phyloP scores from a whole-genome alignment of 2,113 vertebrate species.

The Cyanistes caeruleus region DNA sequence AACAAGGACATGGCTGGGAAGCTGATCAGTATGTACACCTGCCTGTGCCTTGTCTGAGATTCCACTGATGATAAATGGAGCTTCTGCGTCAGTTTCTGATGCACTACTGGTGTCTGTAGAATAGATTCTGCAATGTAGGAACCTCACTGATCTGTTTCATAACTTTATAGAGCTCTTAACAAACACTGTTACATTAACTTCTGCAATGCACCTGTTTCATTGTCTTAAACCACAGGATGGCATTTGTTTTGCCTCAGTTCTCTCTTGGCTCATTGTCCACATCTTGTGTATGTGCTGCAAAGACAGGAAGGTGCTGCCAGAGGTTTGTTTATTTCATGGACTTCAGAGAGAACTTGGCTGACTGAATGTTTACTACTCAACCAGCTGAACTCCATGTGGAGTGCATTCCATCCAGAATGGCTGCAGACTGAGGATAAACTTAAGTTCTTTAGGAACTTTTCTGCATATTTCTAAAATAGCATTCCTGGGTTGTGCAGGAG shows the following conservation, averaged over 20 bases:
- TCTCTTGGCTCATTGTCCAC: background rate
- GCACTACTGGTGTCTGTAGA: accelerated
- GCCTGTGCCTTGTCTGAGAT: background rate
- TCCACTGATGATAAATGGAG: background rate
- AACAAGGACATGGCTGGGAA: slow-evolving; percentile 98
- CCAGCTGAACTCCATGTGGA: background rate
- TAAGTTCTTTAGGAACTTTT: background rate
- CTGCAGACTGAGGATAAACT: background rate
- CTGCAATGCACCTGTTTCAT: background rate
- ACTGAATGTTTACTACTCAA: background rate
- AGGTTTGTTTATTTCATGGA: background rate
- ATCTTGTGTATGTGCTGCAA: background rate
- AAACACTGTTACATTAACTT: background rate
- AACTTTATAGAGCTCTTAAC: background rate
- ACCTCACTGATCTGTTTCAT: background rate
- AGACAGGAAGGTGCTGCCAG: background rate
- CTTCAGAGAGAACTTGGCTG: background rate
- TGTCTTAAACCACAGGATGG: background rate
- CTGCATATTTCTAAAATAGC: background rate
- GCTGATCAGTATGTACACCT: slow-evolving; percentile 89
- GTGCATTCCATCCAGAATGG: background rate
- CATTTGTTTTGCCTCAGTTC: background rate
- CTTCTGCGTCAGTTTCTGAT: background rate
- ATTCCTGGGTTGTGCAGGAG: background rate
- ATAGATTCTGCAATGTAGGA: background rate